A percentile compares a stretch with the other conserved stretches of the same genome.
phyloP scores from a whole-genome alignment of 2,113 vertebrate genomes.

The Equus przewalskii region DNA sequence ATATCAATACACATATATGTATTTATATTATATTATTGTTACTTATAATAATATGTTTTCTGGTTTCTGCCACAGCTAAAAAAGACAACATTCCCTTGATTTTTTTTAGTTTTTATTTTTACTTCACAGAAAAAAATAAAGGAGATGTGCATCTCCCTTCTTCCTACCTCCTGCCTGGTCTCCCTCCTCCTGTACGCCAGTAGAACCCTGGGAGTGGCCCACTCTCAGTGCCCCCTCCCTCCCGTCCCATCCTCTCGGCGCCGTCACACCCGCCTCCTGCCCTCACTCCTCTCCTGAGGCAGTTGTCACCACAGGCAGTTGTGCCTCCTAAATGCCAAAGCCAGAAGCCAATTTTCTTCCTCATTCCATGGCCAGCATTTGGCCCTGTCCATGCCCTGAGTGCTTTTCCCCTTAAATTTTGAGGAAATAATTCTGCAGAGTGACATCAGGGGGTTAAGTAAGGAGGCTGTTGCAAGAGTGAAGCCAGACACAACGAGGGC shows the following conservation, averaged over 20 bases:
- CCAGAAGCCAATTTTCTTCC: neutral
- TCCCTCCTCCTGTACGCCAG: neutral
- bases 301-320: neutral
- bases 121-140: neutral
- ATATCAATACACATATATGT: neutral
- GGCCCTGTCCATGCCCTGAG: neutral
- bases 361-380: neutral
- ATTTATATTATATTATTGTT: neutral
- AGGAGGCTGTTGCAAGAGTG: neutral
- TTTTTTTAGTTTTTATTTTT: neutral
- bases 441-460: neutral
- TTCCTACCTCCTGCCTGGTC: neutral
- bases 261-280: neutral
- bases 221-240: accelerated
- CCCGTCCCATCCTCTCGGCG: accelerated
- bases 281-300: neutral
- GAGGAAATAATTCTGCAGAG: neutral
- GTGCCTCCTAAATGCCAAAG: neutral
- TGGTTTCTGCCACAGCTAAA: neutral
- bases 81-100: neutral
- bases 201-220: neutral
- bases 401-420: neutral
- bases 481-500: neutral
- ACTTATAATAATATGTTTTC: neutral
- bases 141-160: neutral